A percentile compares a stretch with the other conserved stretches of the same genome.
Evolutionary conservation across 2,797 vertebrate genomes (phyloP).

Genomic region (Brachymystax lenok): DNA sequence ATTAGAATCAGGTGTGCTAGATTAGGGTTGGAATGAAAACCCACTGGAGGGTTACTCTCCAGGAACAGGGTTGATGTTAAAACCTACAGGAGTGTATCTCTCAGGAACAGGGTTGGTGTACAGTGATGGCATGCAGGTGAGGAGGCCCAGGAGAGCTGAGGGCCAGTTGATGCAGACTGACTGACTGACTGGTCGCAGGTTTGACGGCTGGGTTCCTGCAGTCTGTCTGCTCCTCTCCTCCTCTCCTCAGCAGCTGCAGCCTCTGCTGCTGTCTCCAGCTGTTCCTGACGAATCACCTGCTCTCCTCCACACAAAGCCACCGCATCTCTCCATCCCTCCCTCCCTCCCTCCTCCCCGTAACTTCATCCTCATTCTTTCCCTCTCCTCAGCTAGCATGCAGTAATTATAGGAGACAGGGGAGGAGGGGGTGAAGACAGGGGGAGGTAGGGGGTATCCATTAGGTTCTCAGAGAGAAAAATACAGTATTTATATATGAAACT

Average conservation of each 20-base stretch:
- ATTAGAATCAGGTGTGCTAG: too few species aligned
- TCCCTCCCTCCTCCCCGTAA: conserved; percentile 6
- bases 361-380: neutral
- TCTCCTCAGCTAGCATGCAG: conserved; percentile 26
- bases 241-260: conserved; percentile 70
- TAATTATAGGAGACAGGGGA: conserved; percentile 65
- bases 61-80: too few species aligned
- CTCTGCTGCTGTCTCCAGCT: conserved; percentile 70
- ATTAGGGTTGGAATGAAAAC: too few species aligned
- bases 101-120: too few species aligned
- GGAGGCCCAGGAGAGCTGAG: neutral
- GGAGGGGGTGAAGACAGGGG: neutral
- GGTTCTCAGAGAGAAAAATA: conserved; percentile 34
- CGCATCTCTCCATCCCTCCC: conserved; percentile 5
- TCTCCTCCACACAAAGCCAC: conserved; percentile 33
- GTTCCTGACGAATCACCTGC: conserved; percentile 74
- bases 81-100: too few species aligned
- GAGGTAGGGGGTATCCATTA: conserved; percentile 47
- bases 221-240: neutral
- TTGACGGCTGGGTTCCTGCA: neutral
- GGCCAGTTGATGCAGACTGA: neutral
- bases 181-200: neutral
- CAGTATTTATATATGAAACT: conserved; percentile 38
- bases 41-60: too few species aligned
- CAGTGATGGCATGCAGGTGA: neutral